These are phyloP conservation scores for Conomelus anceps DNA, from an alignment of 2,888 invertebrate species.

Conservation along the genomic window DNA sequence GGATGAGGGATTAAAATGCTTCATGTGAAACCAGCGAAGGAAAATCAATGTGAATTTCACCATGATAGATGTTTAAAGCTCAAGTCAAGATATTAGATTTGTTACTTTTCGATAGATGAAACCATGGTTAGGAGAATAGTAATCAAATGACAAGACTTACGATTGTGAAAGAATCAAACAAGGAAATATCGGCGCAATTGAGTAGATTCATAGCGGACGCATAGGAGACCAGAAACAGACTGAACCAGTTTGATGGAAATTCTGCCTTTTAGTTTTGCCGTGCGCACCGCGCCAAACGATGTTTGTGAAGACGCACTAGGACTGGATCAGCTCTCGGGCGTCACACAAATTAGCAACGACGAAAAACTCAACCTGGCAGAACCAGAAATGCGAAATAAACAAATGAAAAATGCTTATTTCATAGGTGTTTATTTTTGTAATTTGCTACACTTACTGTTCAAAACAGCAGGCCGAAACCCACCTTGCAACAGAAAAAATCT, in stretches of 20 bases:
- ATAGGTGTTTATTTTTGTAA: background rate
- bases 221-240: background rate
- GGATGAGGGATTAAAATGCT: too few species aligned
- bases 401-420: background rate
- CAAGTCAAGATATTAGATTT: background rate
- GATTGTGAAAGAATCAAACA: background rate
- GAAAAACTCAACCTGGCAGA: background rate
- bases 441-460: background rate
- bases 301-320: too few species aligned
- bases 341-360: background rate
- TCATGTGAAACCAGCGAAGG: too few species aligned
- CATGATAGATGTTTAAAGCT: background rate
- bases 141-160: background rate
- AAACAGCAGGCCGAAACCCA: background rate
- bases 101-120: too few species aligned
- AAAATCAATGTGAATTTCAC: background rate
- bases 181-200: background rate
- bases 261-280: background rate
- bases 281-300: too few species aligned
- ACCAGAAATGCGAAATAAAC: background rate
- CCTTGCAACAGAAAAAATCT: background rate
- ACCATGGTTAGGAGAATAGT: background rate
- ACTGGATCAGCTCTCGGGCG: background rate
- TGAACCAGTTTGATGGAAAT: background rate
- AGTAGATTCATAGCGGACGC: background rate